Percentiles rank a stretch among this genome's conserved stretches.
Evolutionary conservation across 2,113 vertebrate genomes (phyloP).

Genomic region (Vicugna pacos): DNA sequence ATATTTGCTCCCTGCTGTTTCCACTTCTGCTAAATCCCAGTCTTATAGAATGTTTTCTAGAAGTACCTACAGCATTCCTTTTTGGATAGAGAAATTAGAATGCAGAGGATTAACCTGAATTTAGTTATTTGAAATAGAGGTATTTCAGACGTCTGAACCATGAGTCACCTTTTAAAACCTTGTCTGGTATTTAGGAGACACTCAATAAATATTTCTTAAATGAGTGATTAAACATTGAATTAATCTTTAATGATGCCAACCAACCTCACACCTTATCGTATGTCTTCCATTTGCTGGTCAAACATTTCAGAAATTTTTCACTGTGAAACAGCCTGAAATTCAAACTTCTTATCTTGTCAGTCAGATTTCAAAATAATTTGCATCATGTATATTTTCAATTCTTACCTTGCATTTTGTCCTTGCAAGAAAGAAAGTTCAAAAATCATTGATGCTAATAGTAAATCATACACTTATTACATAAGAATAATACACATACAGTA

Average conservation of each 20-base stretch:
- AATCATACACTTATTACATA: not conserved
- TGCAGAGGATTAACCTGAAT: not conserved
- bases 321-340: not conserved
- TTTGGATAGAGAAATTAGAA: conserved; percentile 21
- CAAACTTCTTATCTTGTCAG: conserved; percentile 42
- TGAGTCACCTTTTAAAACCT: conserved; percentile 41
- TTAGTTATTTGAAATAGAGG: conserved; percentile 4
- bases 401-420: not conserved
- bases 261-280: not conserved
- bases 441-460: not conserved
- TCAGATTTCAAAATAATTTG: conserved; percentile 42
- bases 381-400: not conserved
- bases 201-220: conserved; percentile 49
- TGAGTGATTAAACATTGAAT: conserved; percentile 33
- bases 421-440: conserved; percentile 28
- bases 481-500: not conserved
- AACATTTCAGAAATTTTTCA: conserved; percentile 52
- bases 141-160: conserved; percentile 41
- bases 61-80: not conserved
- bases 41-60: not conserved
- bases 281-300: conserved; percentile 27
- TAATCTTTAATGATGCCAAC: conserved; percentile 50
- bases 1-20: not conserved
- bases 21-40: not conserved
- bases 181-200: conserved; percentile 37